phyloP scores from a whole-genome alignment of 23 tunicate species.

The Ascidia mentula region DNA sequence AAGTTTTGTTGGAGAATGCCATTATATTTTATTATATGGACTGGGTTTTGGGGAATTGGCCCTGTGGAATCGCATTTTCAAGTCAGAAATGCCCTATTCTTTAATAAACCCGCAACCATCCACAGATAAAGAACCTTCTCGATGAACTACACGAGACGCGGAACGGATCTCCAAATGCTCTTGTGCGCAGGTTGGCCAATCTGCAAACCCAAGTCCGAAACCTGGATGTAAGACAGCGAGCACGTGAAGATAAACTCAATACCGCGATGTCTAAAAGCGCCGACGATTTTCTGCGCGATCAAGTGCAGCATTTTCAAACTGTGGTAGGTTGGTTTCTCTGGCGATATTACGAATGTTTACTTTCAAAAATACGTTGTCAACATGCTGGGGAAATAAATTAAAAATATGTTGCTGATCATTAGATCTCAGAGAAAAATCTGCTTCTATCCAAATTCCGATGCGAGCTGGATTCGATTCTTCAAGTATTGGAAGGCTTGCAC shows the following conservation, averaged over 20 bases:
- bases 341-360: not conserved
- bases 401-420: slow-evolving; percentile 7
- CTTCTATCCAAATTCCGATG: slow-evolving; percentile 61
- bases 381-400: not conserved
- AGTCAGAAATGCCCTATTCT: too few species aligned
- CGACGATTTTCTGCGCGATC: not conserved
- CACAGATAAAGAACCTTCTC: slow-evolving; percentile 25
- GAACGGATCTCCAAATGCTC: slow-evolving; percentile 25
- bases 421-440: slow-evolving; percentile 48
- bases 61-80: too few species aligned
- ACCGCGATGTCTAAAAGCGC: slow-evolving; percentile 7
- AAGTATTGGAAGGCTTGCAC: slow-evolving; percentile 41
- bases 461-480: slow-evolving; percentile 62
- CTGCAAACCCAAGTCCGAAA: slow-evolving; percentile 31
- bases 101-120: too few species aligned
- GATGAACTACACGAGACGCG: slow-evolving; percentile 50
- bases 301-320: slow-evolving; percentile 4
- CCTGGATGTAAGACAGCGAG: slow-evolving; percentile 30
- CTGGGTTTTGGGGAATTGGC: too few species aligned
- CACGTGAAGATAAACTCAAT: slow-evolving; percentile 42
- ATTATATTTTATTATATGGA: too few species aligned
- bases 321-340: not conserved
- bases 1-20: too few species aligned
- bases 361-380: too few species aligned
- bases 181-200: slow-evolving; percentile 22